Evolutionary conservation across 2,797 vertebrate species (phyloP).

Genomic region (Scyliorhinus canicula): DNA sequence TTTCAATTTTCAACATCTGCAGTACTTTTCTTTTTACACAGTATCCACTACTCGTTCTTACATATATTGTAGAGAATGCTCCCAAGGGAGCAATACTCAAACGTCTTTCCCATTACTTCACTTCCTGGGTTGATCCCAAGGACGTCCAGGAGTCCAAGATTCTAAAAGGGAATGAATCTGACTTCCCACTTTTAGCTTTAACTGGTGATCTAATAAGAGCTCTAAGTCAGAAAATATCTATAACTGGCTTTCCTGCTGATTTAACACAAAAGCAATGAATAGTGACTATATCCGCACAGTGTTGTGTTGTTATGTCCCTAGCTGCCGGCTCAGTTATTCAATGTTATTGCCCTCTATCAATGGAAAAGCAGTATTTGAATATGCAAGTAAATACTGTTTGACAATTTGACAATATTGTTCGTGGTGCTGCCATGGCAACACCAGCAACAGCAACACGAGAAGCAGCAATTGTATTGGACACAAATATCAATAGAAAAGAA

Average conservation of each 20-base stretch:
- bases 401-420: conserved; percentile 18
- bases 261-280: conserved; percentile 11
- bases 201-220: conserved; percentile 1
- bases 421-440: conserved; percentile 4
- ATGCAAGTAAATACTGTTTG: background rate
- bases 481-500: conserved; percentile 16
- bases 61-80: background rate
- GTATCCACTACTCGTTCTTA: background rate
- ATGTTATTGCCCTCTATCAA: background rate
- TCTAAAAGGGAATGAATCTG: background rate
- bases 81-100: conserved; percentile 7
- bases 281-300: background rate
- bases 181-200: background rate
- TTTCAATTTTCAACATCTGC: background rate
- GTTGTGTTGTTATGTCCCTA: background rate
- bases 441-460: background rate
- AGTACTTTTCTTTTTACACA: background rate
- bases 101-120: background rate
- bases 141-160: background rate
- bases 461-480: background rate
- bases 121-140: background rate
- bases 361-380: conserved; percentile 18
- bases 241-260: background rate
- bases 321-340: conserved; percentile 1
- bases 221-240: conserved; percentile 6